Evolutionary conservation across 2,888 invertebrate genomes (phyloP).

Genomic region (Stratiomys singularior): DNA sequence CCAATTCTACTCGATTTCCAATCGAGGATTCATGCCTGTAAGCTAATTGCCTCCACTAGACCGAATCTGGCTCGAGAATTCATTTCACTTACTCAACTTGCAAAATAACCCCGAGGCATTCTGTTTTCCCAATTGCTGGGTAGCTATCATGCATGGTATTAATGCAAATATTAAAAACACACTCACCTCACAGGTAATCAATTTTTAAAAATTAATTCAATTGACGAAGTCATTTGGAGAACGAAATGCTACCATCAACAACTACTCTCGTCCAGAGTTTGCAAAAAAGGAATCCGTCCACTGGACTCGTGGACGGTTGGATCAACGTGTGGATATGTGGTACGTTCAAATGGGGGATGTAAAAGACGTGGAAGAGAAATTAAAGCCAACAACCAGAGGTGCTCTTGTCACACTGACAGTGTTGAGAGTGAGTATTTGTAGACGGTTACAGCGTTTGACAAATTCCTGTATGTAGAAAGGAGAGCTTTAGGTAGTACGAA

Average conservation of each 20-base stretch:
- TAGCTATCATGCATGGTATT: background rate
- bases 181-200: conserved; percentile 60
- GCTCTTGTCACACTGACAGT: background rate
- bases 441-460: too few species aligned
- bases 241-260: conserved; percentile 24
- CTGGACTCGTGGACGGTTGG: background rate
- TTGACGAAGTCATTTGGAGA: conserved; percentile 49
- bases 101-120: conserved; percentile 1
- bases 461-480: too few species aligned
- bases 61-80: conserved; percentile 20
- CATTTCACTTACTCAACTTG: conserved; percentile 4
- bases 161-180: conserved; percentile 33
- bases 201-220: conserved; percentile 66
- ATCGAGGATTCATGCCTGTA: conserved; percentile 13
- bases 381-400: background rate
- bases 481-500: too few species aligned
- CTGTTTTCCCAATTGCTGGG: background rate
- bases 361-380: background rate
- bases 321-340: conserved; percentile 9
- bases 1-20: background rate
- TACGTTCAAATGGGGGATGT: background rate
- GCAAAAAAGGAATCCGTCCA: background rate
- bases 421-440: too few species aligned
- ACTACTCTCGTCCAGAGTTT: conserved; percentile 4
- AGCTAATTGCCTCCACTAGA: conserved; percentile 42